Evolutionary conservation across 2,888 invertebrate genomes (phyloP), one percentile per base, ranked within the genome.

Genomic region (Xestia xanthographa): DNA sequence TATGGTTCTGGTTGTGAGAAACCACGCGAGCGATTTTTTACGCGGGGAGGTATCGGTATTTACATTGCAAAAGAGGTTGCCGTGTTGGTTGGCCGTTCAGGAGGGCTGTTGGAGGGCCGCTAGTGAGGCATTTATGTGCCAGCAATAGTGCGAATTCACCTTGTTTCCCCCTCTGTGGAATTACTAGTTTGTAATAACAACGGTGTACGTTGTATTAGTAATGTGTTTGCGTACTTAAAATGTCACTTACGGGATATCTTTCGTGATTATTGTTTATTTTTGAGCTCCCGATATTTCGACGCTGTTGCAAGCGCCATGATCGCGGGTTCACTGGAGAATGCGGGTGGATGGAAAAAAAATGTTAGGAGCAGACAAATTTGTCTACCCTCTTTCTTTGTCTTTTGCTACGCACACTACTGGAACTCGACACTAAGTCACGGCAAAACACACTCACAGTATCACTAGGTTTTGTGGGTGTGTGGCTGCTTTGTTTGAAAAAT

Each of bases 41-140:
- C 73, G 26, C 58, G 75, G 72, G 45, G 38, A 71, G 63, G 74
- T 82, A 87, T 87, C 66, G 71, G 78, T 69, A 88, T 88, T 88
- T 89, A 88, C 88, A 88, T 82, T 88, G 85, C 88, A 89, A 88
- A 88, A 87, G 82, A 88, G 89, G 80, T 63, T 84, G 79, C 68
- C 86, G 87, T 87, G 87, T 68, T 48, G 69, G 76, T 73, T 67
- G 41, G 80, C 70, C 79, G 77, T 88, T 87, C 79, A 66, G 58
- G 77, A 77, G 56, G 63, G 50, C 67, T 22, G 53, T 66, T 66
- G n/a, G 74, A 48, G 74, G 67, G 63, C 75, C 76, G 80, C 84
- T 87, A 85, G 87, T 81, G 72, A 60, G 69, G 65, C 79, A 78
- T 83, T 88, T 84, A 75, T 66, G 79, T 72, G 82, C 76, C 63